These are phyloP conservation scores for Esox lucius DNA, from an alignment of 2,797 vertebrate genomes.

Conservation along the genomic window DNA sequence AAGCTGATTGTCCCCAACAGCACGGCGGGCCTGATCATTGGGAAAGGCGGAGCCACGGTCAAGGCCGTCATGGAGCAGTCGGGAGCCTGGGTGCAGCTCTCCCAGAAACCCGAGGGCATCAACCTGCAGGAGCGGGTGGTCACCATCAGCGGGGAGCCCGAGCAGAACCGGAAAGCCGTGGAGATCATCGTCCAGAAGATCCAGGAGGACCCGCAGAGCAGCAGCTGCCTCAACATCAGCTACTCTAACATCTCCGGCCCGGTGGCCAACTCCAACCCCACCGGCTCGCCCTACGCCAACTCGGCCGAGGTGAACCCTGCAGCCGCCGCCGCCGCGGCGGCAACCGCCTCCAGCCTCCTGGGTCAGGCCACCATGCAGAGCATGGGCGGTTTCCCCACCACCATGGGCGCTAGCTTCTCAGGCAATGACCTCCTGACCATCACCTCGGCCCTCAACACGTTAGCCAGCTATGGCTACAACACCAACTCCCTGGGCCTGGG, in stretches of 20 bases:
- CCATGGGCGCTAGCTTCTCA: slow-evolving; percentile 87
- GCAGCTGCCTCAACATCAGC: slow-evolving; percentile 94
- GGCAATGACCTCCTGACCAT: slow-evolving; percentile 94
- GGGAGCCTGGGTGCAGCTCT: slow-evolving; percentile 95
- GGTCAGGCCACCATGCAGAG: slow-evolving; percentile 87
- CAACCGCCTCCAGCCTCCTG: slow-evolving; percentile 86
- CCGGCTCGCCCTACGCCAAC: slow-evolving; percentile 92
- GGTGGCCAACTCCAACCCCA: slow-evolving; percentile 95
- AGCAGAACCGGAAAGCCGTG: slow-evolving; percentile 92
- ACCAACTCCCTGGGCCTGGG: slow-evolving; percentile 91
- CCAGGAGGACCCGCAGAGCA: slow-evolving; percentile 94
- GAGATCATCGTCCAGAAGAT: slow-evolving; percentile 96
- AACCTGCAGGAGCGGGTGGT: slow-evolving; percentile 95
- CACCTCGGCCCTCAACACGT: slow-evolving; percentile 91
- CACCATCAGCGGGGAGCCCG: slow-evolving; percentile 90
- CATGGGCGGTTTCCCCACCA: slow-evolving; percentile 85
- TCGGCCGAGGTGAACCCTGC: slow-evolving; percentile 87
- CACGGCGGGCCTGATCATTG: slow-evolving; percentile 93
- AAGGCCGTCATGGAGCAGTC: slow-evolving; percentile 96
- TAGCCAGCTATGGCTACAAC: slow-evolving; percentile 96
- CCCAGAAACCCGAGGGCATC: slow-evolving; percentile 94
- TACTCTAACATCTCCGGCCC: slow-evolving; percentile 93
- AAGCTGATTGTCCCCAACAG: slow-evolving; percentile 95
- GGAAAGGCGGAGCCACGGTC: slow-evolving; percentile 91
- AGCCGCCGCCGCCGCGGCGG: slow-evolving; percentile 81